phyloP scores from a whole-genome alignment of 2,113 vertebrate species.

The Syngnathoides biaculeatus region DNA sequence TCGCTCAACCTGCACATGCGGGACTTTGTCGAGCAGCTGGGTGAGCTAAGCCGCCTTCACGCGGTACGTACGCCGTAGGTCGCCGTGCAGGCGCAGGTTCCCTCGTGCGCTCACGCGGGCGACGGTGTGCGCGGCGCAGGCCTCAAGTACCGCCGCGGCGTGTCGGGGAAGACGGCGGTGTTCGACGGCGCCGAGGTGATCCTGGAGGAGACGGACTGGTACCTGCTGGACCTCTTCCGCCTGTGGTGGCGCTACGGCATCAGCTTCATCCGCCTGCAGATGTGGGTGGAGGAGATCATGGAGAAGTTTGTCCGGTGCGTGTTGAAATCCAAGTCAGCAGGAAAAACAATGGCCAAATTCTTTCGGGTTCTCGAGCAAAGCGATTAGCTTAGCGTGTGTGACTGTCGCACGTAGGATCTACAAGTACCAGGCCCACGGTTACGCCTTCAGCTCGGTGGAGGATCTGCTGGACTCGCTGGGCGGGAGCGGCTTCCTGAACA shows the following conservation, averaged over 20 bases:
- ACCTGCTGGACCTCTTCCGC: constrained; percentile 90
- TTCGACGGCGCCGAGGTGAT: constrained; percentile 87
- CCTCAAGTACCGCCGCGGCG: constrained; percentile 85
- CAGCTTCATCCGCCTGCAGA: constrained; percentile 96
- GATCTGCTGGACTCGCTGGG: constrained; percentile 88
- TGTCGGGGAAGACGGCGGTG: constrained; percentile 89
- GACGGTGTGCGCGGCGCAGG: constrained; percentile 64
- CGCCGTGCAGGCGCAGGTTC: not conserved
- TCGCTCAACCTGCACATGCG: constrained; percentile 96
- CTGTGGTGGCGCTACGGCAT: constrained; percentile 99
- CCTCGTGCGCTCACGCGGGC: not conserved
- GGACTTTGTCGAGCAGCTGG: constrained; percentile 91
- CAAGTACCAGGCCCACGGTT: constrained; percentile 95
- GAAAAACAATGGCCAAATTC: no score
- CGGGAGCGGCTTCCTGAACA: constrained; percentile 88
- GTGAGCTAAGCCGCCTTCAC: constrained; percentile 66
- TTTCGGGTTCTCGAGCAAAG: no score
- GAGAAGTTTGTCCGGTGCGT: constrained; percentile 98
- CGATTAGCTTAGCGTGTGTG: no score
- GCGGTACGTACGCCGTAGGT: not conserved
- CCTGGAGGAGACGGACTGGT: constrained; percentile 97
- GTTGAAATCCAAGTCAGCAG: no score
- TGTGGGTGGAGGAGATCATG: constrained; percentile 99
- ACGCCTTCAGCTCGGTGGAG: constrained; percentile 91
- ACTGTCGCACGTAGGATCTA: constrained; percentile 80